Evolutionary conservation across 2,888 invertebrate species (phyloP).

Genomic region (Napeogenes inachia): DNA sequence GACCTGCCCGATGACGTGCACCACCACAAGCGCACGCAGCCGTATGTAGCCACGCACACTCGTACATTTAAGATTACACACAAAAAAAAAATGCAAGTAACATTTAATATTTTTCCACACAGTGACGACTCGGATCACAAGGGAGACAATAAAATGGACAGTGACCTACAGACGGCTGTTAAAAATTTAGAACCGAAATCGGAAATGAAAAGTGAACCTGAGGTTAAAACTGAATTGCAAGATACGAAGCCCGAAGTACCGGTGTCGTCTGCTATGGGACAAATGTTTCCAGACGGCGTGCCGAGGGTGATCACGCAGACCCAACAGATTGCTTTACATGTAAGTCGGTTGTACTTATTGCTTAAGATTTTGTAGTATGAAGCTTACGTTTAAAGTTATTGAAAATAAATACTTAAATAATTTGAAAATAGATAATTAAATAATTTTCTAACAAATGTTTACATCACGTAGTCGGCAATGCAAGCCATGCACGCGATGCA

Average conservation of each 20-base stretch:
- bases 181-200: conserved; percentile 60
- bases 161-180: conserved; percentile 60
- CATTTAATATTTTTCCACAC: conserved; percentile 1
- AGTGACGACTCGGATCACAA: conserved; percentile 59
- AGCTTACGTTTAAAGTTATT: too few species aligned
- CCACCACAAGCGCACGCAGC: conserved; percentile 67
- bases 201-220: conserved; percentile 43
- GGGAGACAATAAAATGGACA: conserved; percentile 58
- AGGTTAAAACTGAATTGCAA: conserved; percentile 42
- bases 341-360: conserved; percentile 27
- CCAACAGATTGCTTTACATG: conserved; percentile 64
- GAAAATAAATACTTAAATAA: not conserved
- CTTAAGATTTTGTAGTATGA: not conserved
- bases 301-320: conserved; percentile 56
- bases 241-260: conserved; percentile 48
- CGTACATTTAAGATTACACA: not conserved
- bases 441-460: not conserved
- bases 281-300: conserved; percentile 54
- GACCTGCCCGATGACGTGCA: conserved; percentile 87
- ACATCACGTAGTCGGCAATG: conserved; percentile 44
- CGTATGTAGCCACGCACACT: conserved; percentile 40
- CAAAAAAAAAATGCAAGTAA: not conserved
- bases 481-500: conserved; percentile 65
- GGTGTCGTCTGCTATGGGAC: conserved; percentile 37
- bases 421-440: not conserved